Evolutionary conservation across 2,797 vertebrate species (phyloP).

Genomic region (Pipistrellus pipistrellus): DNA sequence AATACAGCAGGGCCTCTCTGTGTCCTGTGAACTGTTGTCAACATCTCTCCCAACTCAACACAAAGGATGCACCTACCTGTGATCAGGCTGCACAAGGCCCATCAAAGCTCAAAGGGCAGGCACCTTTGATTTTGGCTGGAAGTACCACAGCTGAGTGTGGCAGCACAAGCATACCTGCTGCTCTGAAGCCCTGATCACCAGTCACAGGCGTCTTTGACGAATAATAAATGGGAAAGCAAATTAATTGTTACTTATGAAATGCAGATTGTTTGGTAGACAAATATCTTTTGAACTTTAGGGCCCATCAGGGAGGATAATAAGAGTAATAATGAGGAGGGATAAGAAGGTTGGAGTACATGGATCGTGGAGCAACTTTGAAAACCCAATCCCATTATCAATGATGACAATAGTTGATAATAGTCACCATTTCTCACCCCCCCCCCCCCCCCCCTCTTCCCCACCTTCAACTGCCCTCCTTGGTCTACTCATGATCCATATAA

Average conservation of each 20-base stretch:
- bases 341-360: not conserved
- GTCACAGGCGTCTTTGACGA: slow-evolving; percentile 70
- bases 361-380: not conserved
- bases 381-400: not conserved
- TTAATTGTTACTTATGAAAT: slow-evolving; percentile 80
- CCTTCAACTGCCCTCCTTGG: too few species aligned
- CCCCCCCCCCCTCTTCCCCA: not conserved
- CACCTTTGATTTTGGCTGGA: slow-evolving; percentile 57
- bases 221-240: slow-evolving; percentile 76
- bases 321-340: slow-evolving; percentile 13
- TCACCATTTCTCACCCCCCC: not conserved
- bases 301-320: slow-evolving; percentile 40
- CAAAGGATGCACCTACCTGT: slow-evolving; percentile 19
- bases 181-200: slow-evolving; percentile 70
- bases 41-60: not conserved
- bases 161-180: not conserved
- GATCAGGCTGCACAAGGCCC: slow-evolving; percentile 24
- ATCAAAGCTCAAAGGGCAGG: slow-evolving; percentile 37
- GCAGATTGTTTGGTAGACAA: slow-evolving; percentile 79
- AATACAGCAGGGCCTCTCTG: slow-evolving; percentile 37
- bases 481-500: not conserved
- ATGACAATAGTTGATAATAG: not conserved
- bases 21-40: slow-evolving; percentile 66
- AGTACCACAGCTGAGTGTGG: not conserved
- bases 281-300: slow-evolving; percentile 66